phyloP scores from a whole-genome alignment of 2,888 invertebrate species.

The Amphipyra berbera region DNA sequence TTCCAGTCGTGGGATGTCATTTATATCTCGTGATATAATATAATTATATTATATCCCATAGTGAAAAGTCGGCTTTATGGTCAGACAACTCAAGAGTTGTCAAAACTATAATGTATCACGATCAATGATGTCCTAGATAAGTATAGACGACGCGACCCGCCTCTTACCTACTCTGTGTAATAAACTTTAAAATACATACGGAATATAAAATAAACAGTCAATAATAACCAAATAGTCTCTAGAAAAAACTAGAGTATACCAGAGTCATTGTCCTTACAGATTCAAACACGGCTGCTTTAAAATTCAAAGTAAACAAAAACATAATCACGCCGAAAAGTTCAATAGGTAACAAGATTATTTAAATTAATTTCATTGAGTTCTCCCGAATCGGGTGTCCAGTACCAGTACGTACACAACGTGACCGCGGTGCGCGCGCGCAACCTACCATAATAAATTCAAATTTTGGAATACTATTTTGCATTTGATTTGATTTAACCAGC shows the following conservation, averaged over 20 bases:
- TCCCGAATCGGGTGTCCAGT: not conserved
- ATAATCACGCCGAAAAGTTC: slow-evolving; percentile 4
- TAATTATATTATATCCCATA: too few relatives aligned
- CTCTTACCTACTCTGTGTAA: too few relatives aligned
- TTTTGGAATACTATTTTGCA: not conserved
- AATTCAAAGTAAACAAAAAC: slow-evolving; percentile 6
- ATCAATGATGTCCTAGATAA: too few relatives aligned
- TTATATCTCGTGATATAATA: too few relatives aligned
- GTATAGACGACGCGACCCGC: too few relatives aligned
- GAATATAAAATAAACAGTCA: too few relatives aligned
- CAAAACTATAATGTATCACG: too few relatives aligned
- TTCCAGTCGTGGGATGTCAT: too few relatives aligned
- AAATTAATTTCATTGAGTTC: slow-evolving; percentile 4
- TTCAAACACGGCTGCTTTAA: not conserved
- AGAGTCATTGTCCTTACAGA: slow-evolving; percentile 5
- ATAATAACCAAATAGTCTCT: not conserved
- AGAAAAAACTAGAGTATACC: slow-evolving; percentile 3
- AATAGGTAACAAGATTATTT: slow-evolving; percentile 7
- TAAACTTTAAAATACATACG: too few relatives aligned
- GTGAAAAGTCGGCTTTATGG: too few relatives aligned
- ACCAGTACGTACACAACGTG: not conserved
- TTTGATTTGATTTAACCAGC: too few relatives aligned
- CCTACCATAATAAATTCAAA: not conserved
- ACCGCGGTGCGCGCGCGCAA: not conserved
- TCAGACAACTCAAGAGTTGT: too few relatives aligned